Conservation (phyloP, 2,888 invertebrate genomes). For the Orthosia incerta region DNA sequence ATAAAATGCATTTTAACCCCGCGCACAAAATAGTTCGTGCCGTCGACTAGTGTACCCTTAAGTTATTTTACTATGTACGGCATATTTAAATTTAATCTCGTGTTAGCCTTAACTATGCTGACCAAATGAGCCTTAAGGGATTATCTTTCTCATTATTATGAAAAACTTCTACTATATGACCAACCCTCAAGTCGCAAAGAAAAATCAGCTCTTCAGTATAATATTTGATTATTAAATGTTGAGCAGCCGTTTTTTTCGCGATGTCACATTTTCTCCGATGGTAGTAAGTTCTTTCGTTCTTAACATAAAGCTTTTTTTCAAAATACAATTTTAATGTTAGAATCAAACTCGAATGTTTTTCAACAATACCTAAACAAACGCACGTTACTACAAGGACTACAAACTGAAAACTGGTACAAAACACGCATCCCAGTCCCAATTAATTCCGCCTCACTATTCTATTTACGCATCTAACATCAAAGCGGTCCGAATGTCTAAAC, state of each 20-base stretch:
- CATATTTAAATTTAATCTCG: too few relatives aligned
- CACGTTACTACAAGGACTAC: background rate
- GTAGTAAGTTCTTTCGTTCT: too few relatives aligned
- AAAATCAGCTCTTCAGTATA: background rate
- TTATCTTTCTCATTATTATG: background rate
- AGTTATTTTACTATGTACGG: too few relatives aligned
- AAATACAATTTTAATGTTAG: background rate
- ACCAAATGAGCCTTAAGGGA: too few relatives aligned
- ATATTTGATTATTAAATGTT: too few relatives aligned
- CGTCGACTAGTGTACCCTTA: too few relatives aligned
- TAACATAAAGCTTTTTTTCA: background rate
- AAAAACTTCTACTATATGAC: background rate
- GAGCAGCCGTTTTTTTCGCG: too few relatives aligned
- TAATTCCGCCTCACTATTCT: slow-evolving; percentile 64
- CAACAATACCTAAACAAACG: slow-evolving; percentile 30
- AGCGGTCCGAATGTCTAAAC: slow-evolving; percentile 76
- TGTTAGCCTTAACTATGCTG: too few relatives aligned
- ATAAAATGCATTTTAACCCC: too few relatives aligned
- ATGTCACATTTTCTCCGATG: too few relatives aligned
- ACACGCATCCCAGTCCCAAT: slow-evolving; percentile 56
- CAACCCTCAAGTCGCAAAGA: background rate
- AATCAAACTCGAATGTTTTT: background rate
- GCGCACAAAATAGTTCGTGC: too few relatives aligned
- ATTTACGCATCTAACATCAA: slow-evolving; percentile 74
- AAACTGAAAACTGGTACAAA: slow-evolving; percentile 19